A percentile compares a stretch with the other conserved stretches of the same genome.
Conservation (phyloP, 2,797 vertebrate genomes). For the Scarus forsteni region DNA sequence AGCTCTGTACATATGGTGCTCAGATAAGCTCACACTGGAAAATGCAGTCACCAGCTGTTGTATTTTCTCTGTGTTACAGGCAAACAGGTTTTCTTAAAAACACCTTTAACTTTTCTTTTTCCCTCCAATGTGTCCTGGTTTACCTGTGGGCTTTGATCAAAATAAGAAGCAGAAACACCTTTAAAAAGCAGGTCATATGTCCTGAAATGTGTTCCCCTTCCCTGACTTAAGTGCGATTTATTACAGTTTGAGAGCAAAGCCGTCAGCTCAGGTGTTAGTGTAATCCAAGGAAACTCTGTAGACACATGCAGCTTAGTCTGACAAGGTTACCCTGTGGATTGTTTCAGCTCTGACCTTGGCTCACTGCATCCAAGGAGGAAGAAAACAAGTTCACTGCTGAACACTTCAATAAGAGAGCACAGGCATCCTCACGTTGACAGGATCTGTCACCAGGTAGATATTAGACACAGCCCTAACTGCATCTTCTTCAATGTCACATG, state of each 20-base stretch:
- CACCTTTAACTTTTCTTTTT: neutral
- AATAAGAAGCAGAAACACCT: neutral
- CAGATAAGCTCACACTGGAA: slow-evolving; percentile 7
- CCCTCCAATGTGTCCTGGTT: neutral
- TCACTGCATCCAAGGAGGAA: slow-evolving; percentile 53
- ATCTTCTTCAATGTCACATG: slow-evolving; percentile 9
- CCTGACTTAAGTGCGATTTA: slow-evolving; percentile 19
- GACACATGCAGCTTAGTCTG: slow-evolving; percentile 48
- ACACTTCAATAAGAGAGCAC: slow-evolving; percentile 74
- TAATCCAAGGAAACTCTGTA: slow-evolving; percentile 39
- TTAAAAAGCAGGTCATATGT: neutral
- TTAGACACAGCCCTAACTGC: slow-evolving; percentile 53
- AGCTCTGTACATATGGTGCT: slow-evolving; percentile 13
- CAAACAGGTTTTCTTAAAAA: no score
- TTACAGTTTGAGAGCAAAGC: slow-evolving; percentile 20
- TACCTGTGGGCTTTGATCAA: no score
- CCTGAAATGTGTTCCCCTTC: neutral
- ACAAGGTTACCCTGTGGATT: slow-evolving; percentile 55
- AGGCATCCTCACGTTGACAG: slow-evolving; percentile 80
- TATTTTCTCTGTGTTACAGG: no score
- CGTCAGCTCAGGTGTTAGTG: slow-evolving; percentile 3
- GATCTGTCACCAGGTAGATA: slow-evolving; percentile 81
- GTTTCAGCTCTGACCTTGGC: slow-evolving; percentile 73
- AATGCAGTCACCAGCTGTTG: neutral
- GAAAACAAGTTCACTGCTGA: slow-evolving; percentile 59